Evolutionary conservation across 2,888 invertebrate species (phyloP).

Genomic region (Ochropleura leucogaster): DNA sequence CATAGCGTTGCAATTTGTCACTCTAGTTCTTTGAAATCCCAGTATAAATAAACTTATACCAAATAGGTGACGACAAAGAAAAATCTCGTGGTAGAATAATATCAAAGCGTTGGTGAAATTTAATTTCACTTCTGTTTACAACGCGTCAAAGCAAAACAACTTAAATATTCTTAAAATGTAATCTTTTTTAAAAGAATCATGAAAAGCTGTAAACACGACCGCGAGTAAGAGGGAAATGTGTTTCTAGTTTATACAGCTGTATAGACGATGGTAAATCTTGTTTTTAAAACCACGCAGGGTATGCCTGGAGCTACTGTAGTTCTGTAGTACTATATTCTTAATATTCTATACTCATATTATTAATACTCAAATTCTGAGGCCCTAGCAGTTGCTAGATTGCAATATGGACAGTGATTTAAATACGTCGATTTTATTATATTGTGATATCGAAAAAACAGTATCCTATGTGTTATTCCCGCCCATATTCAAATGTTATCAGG

Average conservation of each 20-base stretch:
- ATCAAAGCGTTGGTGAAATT: conserved; percentile 70
- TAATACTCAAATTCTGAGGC: neutral
- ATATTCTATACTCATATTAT: neutral
- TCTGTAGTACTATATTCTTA: too few species aligned
- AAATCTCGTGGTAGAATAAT: conserved; percentile 66
- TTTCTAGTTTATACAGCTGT: conserved; percentile 18
- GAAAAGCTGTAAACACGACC: conserved; percentile 35
- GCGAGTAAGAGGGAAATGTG: conserved; percentile 24
- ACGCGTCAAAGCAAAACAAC: conserved; percentile 68
- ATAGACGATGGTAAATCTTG: conserved; percentile 45
- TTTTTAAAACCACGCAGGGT: conserved; percentile 54
- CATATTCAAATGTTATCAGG: too few species aligned
- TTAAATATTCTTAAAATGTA: conserved; percentile 65
- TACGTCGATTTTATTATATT: too few species aligned
- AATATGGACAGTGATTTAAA: too few species aligned
- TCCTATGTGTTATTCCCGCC: too few species aligned
- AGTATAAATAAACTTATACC: conserved; percentile 68
- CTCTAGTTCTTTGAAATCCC: conserved; percentile 59
- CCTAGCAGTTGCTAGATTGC: too few species aligned
- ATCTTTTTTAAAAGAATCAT: conserved; percentile 48
- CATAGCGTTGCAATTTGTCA: conserved; percentile 52
- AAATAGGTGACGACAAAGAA: conserved; percentile 60
- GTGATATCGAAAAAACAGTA: too few species aligned
- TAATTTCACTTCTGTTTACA: conserved; percentile 73
- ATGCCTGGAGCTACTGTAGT: conserved; percentile 27